phyloP scores from a whole-genome alignment of 2,888 invertebrate species.

The Sussaba pulchella region DNA sequence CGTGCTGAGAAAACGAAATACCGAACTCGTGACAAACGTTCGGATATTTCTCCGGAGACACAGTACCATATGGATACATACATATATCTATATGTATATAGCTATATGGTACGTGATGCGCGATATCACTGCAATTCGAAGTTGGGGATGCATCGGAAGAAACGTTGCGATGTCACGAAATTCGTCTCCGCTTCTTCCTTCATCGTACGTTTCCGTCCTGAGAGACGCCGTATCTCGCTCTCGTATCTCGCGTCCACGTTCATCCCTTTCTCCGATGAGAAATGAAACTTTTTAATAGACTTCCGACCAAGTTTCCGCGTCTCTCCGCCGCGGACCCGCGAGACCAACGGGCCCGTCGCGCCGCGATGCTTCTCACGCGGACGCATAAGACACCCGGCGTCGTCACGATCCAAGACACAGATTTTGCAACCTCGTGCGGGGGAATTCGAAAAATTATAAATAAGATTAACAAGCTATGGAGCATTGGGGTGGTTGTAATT shows the following conservation, averaged over 20 bases:
- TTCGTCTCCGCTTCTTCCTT: constrained; percentile 44
- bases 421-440: constrained; percentile 32
- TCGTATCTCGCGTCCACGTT: neutral
- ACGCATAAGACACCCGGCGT: no score
- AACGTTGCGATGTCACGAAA: constrained; percentile 52
- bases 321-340: constrained; percentile 48
- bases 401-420: constrained; percentile 27
- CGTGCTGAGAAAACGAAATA: constrained; percentile 55
- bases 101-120: constrained; percentile 7
- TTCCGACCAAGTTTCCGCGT: constrained; percentile 63
- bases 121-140: constrained; percentile 53
- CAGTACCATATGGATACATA: neutral
- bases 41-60: constrained; percentile 63
- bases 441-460: constrained; percentile 1
- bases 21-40: constrained; percentile 42
- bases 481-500: neutral
- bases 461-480: neutral
- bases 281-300: constrained; percentile 71
- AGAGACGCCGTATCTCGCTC: constrained; percentile 38
- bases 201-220: constrained; percentile 39
- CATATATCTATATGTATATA: neutral
- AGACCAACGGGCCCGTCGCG: constrained; percentile 1
- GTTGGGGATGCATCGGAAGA: constrained; percentile 46
- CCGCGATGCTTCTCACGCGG: constrained; percentile 8
- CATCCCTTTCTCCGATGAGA: constrained; percentile 36